Base-by-base conservation (phyloP, 2,888 invertebrate genomes). In the Vesta saturnalis region DNA sequence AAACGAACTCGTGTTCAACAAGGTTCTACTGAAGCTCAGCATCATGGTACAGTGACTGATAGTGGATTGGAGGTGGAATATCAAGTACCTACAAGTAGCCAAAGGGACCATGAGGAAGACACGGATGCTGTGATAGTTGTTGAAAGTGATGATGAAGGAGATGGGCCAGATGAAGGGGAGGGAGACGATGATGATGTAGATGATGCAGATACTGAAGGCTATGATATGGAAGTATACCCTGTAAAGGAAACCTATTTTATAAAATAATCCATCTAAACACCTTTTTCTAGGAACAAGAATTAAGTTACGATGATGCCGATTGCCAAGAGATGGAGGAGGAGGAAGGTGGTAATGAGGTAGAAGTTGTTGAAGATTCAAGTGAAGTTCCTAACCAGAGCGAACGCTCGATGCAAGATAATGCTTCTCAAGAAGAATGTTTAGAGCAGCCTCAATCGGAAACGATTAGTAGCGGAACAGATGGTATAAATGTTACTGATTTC, bases 51-150 rank as follows among this genome's bases (percentile, higher is more conserved):
- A 4, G 71, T 71, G 3, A 88, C 88, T 65, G 87, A 90, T 72
- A 89, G 89, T 1, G 89, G 86, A 19, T 74, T 89, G 54, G 90
- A 91, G 78, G 91, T 92, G n/a, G 93, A 93, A 79, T 92, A 92
- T 80, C 91, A 94, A 85, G 94, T 94, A 66, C 94, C 94, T 5
- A 94, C 94, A 0, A 94, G 94, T 18, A 94, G 94, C 22, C 94
- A 94, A 77, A 89, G 94, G 67, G 94, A 94, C 80, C 94, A 94
- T 80, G 93, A 94, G 77, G 94, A 94, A 79, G 93, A 94, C 73
- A 80, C 79, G 62, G 83, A 82, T 58, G 82, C 80, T 67, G 91
- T 93, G 47, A 91, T 93, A 52, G 90, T 92, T 2, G 92, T 93
- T 0, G 93, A 93, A 79, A 93, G 93, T 0, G 93, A 93, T 74